Base-by-base conservation (phyloP, 1,140 invertebrate species). In the Drosophila baimaii region DNA sequence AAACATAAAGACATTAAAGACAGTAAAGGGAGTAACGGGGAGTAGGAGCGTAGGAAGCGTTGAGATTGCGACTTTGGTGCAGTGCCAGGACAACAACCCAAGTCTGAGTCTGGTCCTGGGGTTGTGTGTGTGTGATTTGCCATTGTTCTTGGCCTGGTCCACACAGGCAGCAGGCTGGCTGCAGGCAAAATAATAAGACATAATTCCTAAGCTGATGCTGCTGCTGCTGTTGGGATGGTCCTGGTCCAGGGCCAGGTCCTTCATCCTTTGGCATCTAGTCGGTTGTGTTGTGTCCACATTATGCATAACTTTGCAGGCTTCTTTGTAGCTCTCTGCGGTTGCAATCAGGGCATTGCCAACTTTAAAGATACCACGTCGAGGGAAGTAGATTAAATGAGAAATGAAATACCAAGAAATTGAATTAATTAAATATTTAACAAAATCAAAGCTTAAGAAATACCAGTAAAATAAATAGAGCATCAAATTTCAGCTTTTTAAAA, bases 171-270 rank as follows among this genome's bases (percentile, higher is more conserved):
- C 41, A 44, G 41, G 12, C 47, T 72, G 66, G 59, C 79, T 81
- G 57, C 63, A 66, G 76, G 76, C 79, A 47, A 86, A 86, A 86
- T 88, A 82, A 79, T 82, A 86, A 86, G 79, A 82, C 76, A 86
- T 86, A 88, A 86, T 86, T 79, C 71, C 76, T 58, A 69, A 57
- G 64, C 82, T 83, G 58, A 54, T 63, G 35, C 41, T 29, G 41
- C 21, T 21, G 57, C 27, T 29, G 43, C 21, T 21, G 57, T 31
- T 13, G n/a, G 21, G 33, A 35, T 46, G 39, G 75, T 49, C 39
- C 46, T 57, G 52, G 54, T 73, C 51, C 43, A 41, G 65, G 52
- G 35, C 51, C 21, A 37, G 41, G 44, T 58, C 39, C 55, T 71
- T 46, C 27, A 43, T 62, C 56, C 55, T 61, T 71, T 51, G 77